Percentiles rank a stretch among this genome's conserved stretches.
Evolutionary conservation across 1,140 invertebrate species (phyloP).

Genomic region (Xylocopa sonorina): DNA sequence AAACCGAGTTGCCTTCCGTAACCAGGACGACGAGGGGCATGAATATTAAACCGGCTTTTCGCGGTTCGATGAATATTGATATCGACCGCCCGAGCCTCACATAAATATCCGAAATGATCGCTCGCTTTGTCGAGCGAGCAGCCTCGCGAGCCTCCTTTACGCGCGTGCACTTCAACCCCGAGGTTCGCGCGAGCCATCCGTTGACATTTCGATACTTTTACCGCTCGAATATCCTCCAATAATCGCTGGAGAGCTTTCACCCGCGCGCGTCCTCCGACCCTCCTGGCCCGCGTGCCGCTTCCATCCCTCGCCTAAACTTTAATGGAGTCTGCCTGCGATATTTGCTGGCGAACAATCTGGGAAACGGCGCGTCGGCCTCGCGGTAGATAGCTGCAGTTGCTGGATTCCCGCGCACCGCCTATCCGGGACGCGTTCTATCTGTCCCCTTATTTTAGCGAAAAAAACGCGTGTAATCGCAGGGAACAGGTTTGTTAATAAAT

Average conservation of each 20-base stretch:
- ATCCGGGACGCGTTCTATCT: too few relatives aligned
- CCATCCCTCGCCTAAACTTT: slow-evolving; percentile 22
- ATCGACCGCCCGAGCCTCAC: slow-evolving; percentile 27
- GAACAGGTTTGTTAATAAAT: too few relatives aligned
- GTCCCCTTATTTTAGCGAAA: too few relatives aligned
- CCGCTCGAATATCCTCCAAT: slow-evolving; percentile 1
- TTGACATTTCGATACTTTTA: background rate
- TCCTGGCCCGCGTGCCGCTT: background rate
- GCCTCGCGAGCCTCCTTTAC: background rate
- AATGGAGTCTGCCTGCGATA: slow-evolving; percentile 39
- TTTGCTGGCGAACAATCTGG: slow-evolving; percentile 11
- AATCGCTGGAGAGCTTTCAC: slow-evolving; percentile 3
- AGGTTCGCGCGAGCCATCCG: background rate
- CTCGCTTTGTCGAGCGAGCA: background rate
- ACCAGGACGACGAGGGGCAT: slow-evolving; percentile 32
- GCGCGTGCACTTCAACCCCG: background rate
- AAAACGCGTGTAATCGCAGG: too few relatives aligned
- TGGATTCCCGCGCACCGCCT: too few relatives aligned
- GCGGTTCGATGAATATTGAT: slow-evolving; percentile 62
- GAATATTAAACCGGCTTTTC: slow-evolving; percentile 64
- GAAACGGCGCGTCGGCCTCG: slow-evolving; percentile 3
- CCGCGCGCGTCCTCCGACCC: background rate
- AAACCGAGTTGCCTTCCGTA: slow-evolving; percentile 38
- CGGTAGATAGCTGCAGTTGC: background rate
- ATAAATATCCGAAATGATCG: slow-evolving; percentile 56